Evolutionary conservation across 2,888 invertebrate genomes (phyloP).

Genomic region (Enchytraeus crypticus): DNA sequence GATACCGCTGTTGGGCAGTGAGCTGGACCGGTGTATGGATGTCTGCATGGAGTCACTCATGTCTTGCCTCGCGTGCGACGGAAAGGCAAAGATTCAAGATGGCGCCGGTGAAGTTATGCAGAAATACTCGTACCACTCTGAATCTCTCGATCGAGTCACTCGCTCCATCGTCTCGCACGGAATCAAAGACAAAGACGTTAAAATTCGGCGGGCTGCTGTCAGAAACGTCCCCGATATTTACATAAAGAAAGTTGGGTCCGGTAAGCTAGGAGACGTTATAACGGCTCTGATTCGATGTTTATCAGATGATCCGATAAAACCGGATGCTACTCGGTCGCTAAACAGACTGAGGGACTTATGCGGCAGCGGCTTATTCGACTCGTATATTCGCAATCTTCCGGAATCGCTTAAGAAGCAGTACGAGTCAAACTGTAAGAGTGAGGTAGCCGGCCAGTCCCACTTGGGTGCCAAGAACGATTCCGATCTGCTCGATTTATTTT

Average conservation of each 20-base stretch:
- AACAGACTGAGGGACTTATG: neutral
- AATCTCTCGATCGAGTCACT: neutral
- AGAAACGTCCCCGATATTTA: neutral
- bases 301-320: neutral
- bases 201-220: neutral
- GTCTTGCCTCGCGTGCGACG: constrained; percentile 39
- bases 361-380: constrained; percentile 3
- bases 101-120: neutral
- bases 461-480: neutral
- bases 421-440: neutral
- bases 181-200: neutral
- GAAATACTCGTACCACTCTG: neutral
- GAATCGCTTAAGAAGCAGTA: neutral
- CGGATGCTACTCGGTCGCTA: neutral
- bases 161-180: neutral
- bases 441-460: neutral
- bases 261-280: neutral
- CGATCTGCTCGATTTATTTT: neutral
- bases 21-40: constrained; percentile 46
- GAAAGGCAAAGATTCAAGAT: constrained; percentile 40
- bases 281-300: neutral
- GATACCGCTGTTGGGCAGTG: constrained; percentile 28
- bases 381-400: neutral
- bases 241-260: neutral
- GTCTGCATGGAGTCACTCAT: constrained; percentile 45